Conservation (phyloP, 2,113 vertebrate species). For the Aix galericulata region DNA sequence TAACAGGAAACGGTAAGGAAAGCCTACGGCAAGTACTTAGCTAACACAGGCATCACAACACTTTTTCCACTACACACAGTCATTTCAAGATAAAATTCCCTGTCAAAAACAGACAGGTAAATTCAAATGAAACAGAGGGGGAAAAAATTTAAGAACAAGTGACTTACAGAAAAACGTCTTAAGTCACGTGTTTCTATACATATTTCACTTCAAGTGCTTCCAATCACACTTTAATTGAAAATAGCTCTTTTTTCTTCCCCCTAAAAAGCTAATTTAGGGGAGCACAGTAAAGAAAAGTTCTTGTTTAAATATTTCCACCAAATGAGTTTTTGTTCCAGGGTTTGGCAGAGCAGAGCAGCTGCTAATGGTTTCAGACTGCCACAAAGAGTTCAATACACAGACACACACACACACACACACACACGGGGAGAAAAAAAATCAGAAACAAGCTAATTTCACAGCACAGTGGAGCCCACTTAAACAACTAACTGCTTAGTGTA, state of each 20-base stretch:
- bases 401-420: constrained; percentile 23
- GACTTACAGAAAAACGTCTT: constrained; percentile 28
- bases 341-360: constrained; percentile 37
- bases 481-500: constrained; percentile 45
- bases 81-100: constrained; percentile 56
- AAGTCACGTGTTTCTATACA: not conserved
- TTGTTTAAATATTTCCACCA: constrained; percentile 7
- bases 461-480: constrained; percentile 59
- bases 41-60: constrained; percentile 27
- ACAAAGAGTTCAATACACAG: constrained; percentile 60
- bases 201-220: constrained; percentile 13
- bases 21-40: constrained; percentile 21
- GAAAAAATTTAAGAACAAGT: not conserved
- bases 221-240: not conserved
- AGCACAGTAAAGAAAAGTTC: not conserved
- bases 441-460: constrained; percentile 71
- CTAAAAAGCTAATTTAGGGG: not conserved
- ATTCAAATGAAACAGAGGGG: not conserved
- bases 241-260: not conserved
- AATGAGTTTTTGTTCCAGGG: constrained; percentile 13
- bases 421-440: not conserved
- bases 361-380: constrained; percentile 57
- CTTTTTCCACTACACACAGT: constrained; percentile 2
- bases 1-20: constrained; percentile 48
- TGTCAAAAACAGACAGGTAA: constrained; percentile 32